phyloP scores from a whole-genome alignment of 2,113 vertebrate species.

The Gnathochromis pfefferi region DNA sequence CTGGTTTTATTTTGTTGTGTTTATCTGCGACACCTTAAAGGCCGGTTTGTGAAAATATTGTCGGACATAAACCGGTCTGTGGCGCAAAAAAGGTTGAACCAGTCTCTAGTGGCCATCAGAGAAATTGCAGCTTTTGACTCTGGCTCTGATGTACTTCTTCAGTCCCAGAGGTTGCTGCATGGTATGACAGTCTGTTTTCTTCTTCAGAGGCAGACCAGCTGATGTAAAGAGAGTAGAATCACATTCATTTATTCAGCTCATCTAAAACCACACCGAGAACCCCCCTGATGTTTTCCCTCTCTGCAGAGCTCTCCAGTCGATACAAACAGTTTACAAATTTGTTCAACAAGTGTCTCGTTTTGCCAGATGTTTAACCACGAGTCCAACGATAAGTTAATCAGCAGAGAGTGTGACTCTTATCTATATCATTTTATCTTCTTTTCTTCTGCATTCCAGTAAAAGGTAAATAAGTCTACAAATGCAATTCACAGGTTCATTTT shows the following conservation, averaged over 20 bases:
- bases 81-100: background rate
- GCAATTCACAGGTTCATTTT: background rate
- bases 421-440: background rate
- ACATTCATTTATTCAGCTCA: background rate
- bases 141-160: background rate
- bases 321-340: background rate
- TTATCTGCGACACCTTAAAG: background rate
- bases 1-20: background rate
- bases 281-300: background rate
- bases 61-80: background rate
- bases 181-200: background rate
- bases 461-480: background rate
- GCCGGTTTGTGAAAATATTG: background rate
- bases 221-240: background rate
- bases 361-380: constrained; percentile 4
- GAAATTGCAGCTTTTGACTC: background rate
- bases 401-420: background rate
- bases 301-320: background rate
- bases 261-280: background rate
- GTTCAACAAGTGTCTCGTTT: background rate
- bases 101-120: background rate
- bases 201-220: background rate
- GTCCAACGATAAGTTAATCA: background rate
- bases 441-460: background rate
- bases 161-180: rapidly evolving